Conservation (phyloP, 2,888 invertebrate genomes). For the Aspidapion aeneum region DNA sequence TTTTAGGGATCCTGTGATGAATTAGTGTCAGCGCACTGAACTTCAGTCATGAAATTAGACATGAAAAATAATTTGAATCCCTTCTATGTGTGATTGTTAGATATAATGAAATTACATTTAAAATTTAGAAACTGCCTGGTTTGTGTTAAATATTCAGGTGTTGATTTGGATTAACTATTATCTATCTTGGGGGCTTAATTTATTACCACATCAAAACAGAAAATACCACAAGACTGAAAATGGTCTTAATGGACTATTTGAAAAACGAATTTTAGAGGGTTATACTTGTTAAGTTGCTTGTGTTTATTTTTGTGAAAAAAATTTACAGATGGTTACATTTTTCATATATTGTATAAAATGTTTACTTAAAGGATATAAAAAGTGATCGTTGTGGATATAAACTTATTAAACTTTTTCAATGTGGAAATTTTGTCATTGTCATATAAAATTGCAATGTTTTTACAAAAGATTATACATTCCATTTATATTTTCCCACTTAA, state of each 20-base stretch:
- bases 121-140: not conserved
- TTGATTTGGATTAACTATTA: not conserved
- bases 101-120: constrained; percentile 29
- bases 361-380: constrained; percentile 24
- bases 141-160: not conserved
- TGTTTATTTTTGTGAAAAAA: constrained; percentile 22
- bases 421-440: not conserved
- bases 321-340: constrained; percentile 27
- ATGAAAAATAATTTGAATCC: constrained; percentile 14
- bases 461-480: too few relatives aligned
- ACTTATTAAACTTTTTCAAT: not conserved
- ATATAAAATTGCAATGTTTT: not conserved
- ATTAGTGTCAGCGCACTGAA: constrained; percentile 21
- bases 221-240: constrained; percentile 29
- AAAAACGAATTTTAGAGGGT: constrained; percentile 20
- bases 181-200: not conserved
- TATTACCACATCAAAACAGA: not conserved
- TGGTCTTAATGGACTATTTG: constrained; percentile 32
- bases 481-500: too few relatives aligned
- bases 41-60: constrained; percentile 17
- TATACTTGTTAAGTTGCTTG: not conserved
- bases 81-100: constrained; percentile 42
- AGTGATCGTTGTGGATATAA: constrained; percentile 10
- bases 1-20: constrained; percentile 34
- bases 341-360: constrained; percentile 29